phyloP scores from a whole-genome alignment of 2,113 vertebrate species.

The Protobothrops flavoviridis region DNA sequence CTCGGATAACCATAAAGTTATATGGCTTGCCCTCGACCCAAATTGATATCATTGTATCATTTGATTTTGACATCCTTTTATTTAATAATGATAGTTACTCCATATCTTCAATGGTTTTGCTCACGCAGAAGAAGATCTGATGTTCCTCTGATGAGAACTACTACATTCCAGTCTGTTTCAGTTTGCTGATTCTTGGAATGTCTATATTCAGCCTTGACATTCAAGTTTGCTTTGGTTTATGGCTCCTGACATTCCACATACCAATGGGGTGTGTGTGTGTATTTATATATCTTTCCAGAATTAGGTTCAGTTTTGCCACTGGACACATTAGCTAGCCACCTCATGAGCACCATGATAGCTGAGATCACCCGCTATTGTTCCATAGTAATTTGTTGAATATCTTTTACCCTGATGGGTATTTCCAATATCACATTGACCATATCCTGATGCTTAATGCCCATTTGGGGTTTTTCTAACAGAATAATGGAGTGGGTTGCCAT shows the following conservation, averaged over 20 bases:
- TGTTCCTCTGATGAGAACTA: neutral
- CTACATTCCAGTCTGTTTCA: neutral
- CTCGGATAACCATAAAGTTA: neutral
- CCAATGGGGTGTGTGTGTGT: neutral
- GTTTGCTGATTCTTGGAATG: neutral
- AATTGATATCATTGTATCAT: neutral
- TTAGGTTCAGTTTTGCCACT: neutral
- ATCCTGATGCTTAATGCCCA: neutral
- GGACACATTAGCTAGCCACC: neutral
- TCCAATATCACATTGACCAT: neutral
- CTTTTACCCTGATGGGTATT: neutral
- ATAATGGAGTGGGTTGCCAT: neutral
- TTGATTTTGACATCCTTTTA: neutral
- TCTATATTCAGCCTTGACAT: neutral
- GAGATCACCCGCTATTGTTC: neutral
- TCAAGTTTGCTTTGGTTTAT: neutral
- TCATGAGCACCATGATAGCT: neutral
- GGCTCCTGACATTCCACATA: neutral
- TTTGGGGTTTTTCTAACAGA: neutral
- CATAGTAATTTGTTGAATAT: neutral
- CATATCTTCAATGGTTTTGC: neutral
- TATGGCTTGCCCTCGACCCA: neutral
- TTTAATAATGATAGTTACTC: neutral
- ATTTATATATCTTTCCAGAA: neutral
- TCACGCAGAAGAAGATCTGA: neutral